Evolutionary conservation across 2,797 vertebrate species (phyloP), one percentile per base, ranked within the genome.

Genomic region (Distichodus sexfasciatus): DNA sequence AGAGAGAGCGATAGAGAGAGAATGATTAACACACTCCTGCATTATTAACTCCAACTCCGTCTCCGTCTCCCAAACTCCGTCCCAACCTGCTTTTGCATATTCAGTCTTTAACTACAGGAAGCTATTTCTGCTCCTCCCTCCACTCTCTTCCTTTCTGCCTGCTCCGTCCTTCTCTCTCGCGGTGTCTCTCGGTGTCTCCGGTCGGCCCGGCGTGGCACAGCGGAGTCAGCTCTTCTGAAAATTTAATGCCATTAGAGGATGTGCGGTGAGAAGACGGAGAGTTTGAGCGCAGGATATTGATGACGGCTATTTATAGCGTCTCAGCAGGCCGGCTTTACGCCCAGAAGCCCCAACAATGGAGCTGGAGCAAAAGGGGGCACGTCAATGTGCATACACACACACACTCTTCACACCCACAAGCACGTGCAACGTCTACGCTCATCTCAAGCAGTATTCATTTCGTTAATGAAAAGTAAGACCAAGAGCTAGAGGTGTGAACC

Each of bases 231-330:
- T 79, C 76, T 62, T 77, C 59, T 90, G 75, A 90, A 92, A 88
- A 79, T 87, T 89, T 89, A 84, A 90, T 90, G 87, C 74, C 65
- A 80, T 78, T 80, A 79, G 86, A 87, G 68, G 57, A 69, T 85
- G 78, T 79, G 71, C 74, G 83, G 72, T 77, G 83, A 86, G 84
- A 83, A 81, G 77, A 78, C 71, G 66, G 83, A 69, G 69, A 69
- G 76, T 54, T 35, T 70, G 66, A 63, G 44, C 66, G 67, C 66
- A 74, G 73, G 72, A 75, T 77, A 75, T 76, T 71, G 74, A 74
- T 76, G 68, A 76, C 65, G 10, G 50, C 66, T 77, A 72, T 77
- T 76, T 80, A 73, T 80, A 76, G 70, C 21, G 28, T 44, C 76
- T 65, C 72, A 38, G 41, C 35, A 7, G 63, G 55, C 66, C 48